Percentiles rank a stretch among this genome's conserved stretches.
These are phyloP conservation scores for Collichthys lucidus DNA, from an alignment of 2,113 vertebrate species.

Conservation along the genomic window DNA sequence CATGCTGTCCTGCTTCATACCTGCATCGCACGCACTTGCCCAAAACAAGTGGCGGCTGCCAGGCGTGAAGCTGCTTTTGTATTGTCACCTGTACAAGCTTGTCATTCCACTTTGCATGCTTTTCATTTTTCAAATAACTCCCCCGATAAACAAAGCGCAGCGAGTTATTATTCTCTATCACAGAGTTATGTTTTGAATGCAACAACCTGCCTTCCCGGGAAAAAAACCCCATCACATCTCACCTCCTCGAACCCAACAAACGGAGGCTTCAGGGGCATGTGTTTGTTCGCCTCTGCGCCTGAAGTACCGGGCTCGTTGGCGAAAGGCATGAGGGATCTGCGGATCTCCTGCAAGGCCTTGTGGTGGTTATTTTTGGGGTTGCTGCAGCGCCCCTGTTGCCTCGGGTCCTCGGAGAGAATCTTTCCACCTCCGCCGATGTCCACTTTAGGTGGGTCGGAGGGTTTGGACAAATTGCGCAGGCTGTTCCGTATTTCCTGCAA, in stretches of 20 bases:
- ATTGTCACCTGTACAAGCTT: slow-evolving; percentile 56
- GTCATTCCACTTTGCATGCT: slow-evolving; percentile 75
- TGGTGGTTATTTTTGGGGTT: slow-evolving; percentile 91
- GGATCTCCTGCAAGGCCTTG: slow-evolving; percentile 95
- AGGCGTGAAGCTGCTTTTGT: slow-evolving; percentile 37
- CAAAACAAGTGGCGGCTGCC: slow-evolving; percentile 38
- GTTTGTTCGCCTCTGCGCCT: slow-evolving; percentile 88
- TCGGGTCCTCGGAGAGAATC: slow-evolving; percentile 87
- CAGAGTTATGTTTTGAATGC: slow-evolving; percentile 48
- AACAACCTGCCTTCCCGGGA: not conserved
- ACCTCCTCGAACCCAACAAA: slow-evolving; percentile 95
- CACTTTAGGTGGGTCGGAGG: slow-evolving; percentile 90
- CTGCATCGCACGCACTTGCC: not conserved
- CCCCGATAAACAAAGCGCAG: slow-evolving; percentile 29
- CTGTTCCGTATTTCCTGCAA: slow-evolving; percentile 98
- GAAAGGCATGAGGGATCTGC: slow-evolving; percentile 93
- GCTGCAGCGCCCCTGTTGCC: slow-evolving; percentile 90
- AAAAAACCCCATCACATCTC: slow-evolving; percentile 51
- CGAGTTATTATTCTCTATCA: slow-evolving; percentile 31
- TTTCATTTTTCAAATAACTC: slow-evolving; percentile 71
- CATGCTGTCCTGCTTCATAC: not conserved
- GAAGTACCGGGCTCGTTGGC: slow-evolving; percentile 88
- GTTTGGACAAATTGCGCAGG: slow-evolving; percentile 92
- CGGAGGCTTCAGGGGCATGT: slow-evolving; percentile 90
- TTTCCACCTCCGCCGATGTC: slow-evolving; percentile 85